Conservation (phyloP, 2,797 vertebrate species). For the Gobio occitaniae region DNA sequence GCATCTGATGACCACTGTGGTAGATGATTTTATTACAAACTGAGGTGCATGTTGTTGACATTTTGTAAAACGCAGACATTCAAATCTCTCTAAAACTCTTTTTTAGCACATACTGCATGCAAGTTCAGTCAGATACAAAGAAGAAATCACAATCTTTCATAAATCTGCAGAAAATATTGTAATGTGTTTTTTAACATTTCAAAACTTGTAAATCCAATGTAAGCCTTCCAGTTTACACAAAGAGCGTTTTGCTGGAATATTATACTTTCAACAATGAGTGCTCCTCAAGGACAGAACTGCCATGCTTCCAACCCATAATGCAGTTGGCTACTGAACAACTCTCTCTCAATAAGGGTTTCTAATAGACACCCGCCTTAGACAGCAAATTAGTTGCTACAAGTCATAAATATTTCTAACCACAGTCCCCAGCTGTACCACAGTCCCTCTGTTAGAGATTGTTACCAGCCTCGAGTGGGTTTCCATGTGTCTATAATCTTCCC, state of each 20-base stretch:
- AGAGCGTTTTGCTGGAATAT: neutral
- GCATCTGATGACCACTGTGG: neutral
- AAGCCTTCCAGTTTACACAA: neutral
- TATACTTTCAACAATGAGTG: neutral
- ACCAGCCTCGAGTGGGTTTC: constrained; percentile 86
- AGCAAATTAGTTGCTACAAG: neutral
- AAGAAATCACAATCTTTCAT: neutral
- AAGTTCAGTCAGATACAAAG: neutral
- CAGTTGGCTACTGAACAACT: neutral
- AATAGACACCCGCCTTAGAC: neutral
- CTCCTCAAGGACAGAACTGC: neutral
- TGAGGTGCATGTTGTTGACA: neutral
- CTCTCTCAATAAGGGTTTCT: neutral
- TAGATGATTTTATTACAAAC: neutral
- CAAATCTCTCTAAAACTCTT: neutral
- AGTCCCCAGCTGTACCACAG: neutral
- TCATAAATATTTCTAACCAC: neutral
- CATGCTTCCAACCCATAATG: neutral
- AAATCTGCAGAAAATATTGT: neutral
- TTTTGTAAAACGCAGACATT: neutral
- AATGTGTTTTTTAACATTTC: neutral
- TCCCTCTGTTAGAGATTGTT: constrained; percentile 54
- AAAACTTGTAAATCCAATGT: neutral
- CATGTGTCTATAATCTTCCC: constrained; percentile 81
- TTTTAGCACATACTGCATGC: neutral